A percentile compares a stretch with the other conserved stretches of the same genome.
Conservation (phyloP, 1,140 invertebrate genomes). For the Mizuhopecten yessoensis region DNA sequence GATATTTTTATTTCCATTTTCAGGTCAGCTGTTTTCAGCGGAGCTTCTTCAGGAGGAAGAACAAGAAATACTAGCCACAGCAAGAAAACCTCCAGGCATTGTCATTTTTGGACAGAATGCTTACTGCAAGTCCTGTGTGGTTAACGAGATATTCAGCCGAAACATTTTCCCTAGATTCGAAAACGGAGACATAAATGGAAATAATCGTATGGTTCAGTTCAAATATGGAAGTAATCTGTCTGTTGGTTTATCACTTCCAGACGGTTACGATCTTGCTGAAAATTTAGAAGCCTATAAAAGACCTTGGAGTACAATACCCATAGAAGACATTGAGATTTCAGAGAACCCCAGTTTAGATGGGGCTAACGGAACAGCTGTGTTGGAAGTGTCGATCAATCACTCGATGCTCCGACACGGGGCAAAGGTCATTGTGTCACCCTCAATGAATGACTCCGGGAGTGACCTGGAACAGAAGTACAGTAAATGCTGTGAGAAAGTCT, state of each 20-base stretch:
- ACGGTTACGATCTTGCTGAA: conserved; percentile 91
- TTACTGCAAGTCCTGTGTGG: conserved; percentile 88
- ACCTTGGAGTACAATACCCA: conserved; percentile 86
- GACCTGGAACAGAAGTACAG: conserved; percentile 78
- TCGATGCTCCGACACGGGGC: conserved; percentile 89
- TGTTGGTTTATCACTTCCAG: conserved; percentile 88
- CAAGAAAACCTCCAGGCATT: conserved; percentile 81
- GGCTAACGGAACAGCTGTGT: conserved; percentile 68
- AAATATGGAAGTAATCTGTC: conserved; percentile 88
- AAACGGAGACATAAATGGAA: conserved; percentile 80
- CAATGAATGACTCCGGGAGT: conserved; percentile 77
- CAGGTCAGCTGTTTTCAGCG: conserved; percentile 82
- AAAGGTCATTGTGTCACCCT: conserved; percentile 89
- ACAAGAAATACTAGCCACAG: conserved; percentile 81
- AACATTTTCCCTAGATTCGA: conserved; percentile 86
- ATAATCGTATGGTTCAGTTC: conserved; percentile 90
- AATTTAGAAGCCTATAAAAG: conserved; percentile 86
- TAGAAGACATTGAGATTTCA: conserved; percentile 87
- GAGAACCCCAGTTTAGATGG: conserved; percentile 78
- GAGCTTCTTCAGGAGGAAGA: conserved; percentile 82
- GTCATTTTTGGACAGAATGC: conserved; percentile 89
- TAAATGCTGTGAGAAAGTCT: conserved; percentile 84
- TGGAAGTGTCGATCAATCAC: conserved; percentile 90
- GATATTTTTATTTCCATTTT: conserved; percentile 54
- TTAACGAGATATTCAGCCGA: conserved; percentile 89